Conservation (phyloP, 2,797 vertebrate genomes). For the Nannoperca obscura region DNA sequence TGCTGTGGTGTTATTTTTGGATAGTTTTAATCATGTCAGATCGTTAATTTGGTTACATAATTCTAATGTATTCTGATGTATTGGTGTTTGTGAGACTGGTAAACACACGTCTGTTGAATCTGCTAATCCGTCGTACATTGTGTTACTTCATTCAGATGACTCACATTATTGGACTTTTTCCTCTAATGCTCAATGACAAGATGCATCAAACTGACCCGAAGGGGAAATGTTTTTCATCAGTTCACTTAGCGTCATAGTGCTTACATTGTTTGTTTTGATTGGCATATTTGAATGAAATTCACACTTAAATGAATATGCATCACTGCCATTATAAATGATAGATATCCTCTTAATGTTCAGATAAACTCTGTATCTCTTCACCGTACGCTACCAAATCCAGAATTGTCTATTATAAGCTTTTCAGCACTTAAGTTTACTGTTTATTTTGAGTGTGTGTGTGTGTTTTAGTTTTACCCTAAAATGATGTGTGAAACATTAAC, state of each 20-base stretch:
- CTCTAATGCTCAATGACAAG: constrained; percentile 35
- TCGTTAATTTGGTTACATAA: constrained; percentile 39
- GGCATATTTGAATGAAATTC: not conserved
- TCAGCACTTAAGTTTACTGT: not conserved
- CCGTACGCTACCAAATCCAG: not conserved
- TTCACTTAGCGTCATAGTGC: constrained; percentile 18
- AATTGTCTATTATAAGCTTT: not conserved
- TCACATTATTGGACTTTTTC: constrained; percentile 17
- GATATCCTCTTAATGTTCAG: not conserved
- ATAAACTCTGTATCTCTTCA: not conserved
- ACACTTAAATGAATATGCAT: not conserved
- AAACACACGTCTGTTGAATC: not conserved
- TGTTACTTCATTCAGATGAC: constrained; percentile 41
- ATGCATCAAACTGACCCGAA: constrained; percentile 31
- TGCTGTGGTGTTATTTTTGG: constrained; percentile 41
- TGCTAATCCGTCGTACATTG: constrained; percentile 7
- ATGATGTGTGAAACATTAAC: not conserved
- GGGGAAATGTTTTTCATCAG: constrained; percentile 52
- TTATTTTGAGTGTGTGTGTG: constrained; percentile 1
- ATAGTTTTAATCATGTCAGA: constrained; percentile 28
- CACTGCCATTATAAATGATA: not conserved
- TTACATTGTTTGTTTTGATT: not conserved
- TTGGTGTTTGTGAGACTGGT: constrained; percentile 10
- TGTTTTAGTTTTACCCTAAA: constrained; percentile 12
- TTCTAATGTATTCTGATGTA: constrained; percentile 13